Evolutionary conservation across 2,113 vertebrate species (phyloP).

Genomic region (Pomatostomus ruficeps): DNA sequence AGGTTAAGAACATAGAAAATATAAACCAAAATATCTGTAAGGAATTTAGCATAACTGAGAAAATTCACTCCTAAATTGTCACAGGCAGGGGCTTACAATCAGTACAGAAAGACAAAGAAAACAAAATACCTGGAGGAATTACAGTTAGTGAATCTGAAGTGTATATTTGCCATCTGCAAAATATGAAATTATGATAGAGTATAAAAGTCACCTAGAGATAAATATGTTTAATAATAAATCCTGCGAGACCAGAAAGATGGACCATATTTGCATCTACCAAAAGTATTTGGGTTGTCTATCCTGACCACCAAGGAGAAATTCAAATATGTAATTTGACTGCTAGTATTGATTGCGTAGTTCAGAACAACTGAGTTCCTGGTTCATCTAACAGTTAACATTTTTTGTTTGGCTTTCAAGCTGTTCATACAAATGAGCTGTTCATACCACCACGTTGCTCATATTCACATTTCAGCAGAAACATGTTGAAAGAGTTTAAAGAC

Average conservation of each 20-base stretch:
- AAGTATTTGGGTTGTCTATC: not conserved
- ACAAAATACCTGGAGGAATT: not conserved
- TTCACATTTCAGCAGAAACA: not conserved
- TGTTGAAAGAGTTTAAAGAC: not conserved
- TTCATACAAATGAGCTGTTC: too few relatives aligned
- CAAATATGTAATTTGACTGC: not conserved
- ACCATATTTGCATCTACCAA: not conserved
- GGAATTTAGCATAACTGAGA: not conserved
- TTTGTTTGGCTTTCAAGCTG: not conserved
- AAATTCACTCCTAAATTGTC: not conserved
- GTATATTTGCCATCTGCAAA: not conserved
- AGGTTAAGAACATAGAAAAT: not conserved
- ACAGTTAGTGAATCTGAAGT: not conserved
- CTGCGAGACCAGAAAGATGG: not conserved
- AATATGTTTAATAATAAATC: not conserved
- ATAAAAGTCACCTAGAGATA: not conserved
- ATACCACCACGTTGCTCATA: not conserved
- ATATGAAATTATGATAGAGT: accelerated
- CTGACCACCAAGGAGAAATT: not conserved
- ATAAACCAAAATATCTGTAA: not conserved
- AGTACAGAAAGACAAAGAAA: not conserved
- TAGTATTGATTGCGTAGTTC: not conserved
- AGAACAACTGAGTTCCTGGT: not conserved
- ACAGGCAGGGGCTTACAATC: not conserved
- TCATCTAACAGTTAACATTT: not conserved